Base-by-base conservation (phyloP, 1,140 invertebrate species). In the Trichonephila clavipes region DNA sequence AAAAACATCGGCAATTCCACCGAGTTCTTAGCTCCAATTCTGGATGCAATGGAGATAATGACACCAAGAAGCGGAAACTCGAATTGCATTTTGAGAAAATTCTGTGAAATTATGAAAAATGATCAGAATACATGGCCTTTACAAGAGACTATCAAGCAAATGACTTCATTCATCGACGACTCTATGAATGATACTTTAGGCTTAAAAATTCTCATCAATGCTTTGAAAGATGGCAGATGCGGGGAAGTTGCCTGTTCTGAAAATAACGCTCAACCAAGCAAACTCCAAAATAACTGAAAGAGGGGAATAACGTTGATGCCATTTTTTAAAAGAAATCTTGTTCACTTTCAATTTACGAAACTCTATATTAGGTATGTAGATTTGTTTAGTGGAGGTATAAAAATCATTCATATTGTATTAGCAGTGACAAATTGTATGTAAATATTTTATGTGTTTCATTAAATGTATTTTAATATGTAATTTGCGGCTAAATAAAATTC, bases 151-250 rank as follows among this genome's bases (percentile, higher is more conserved):
- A 24, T 93, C 10, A 3, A 62, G 4, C 66, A 88, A 24, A 14
- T 88, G 1, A 40, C 85, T n/a, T 34, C 51, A 34, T 44, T 40
- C 66, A 7, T 88, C 1, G 69, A 88, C n/a, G 69, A 93, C 8
- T 88, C 58, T 44, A 24, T 86, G 58, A 28, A 88, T 34, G 85
- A 93, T 7, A 40, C 85, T n/a, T 81, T 93, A 19, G 86, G 69
- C 3, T 19, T 93, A 10, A 88, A 82, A 21, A 10, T 86, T 21
- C 58, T 93, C 2, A 40, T 93, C 12, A 24, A 81, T 21, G 86
- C 69, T 51, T 64, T 93, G 28, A 62, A 88, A 62, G 86, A 82
- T 58, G 86, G 69, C 4, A 64, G 88, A 81, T 93, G 92, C 81
- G 92, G 88, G 61, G 18, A 66, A 51, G 58, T 93, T 40, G 44